Evolutionary conservation across 2,797 vertebrate species (phyloP).

Genomic region (Megalops cyprinoides): DNA sequence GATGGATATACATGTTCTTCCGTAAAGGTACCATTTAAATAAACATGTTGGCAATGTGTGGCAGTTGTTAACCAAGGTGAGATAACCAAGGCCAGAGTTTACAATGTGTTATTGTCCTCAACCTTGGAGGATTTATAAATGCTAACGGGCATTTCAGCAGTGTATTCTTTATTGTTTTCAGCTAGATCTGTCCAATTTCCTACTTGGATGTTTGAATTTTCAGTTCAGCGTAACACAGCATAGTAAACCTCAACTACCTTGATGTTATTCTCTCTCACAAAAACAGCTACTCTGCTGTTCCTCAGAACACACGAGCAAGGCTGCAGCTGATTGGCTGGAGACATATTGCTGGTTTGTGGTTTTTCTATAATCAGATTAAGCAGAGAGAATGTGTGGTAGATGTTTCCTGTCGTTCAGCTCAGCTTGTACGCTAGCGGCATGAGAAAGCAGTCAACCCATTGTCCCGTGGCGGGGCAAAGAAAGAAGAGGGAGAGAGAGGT

Average conservation of each 20-base stretch:
- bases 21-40: background rate
- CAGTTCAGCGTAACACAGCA: background rate
- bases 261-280: conserved; percentile 51
- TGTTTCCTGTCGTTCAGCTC: conserved; percentile 20
- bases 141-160: background rate
- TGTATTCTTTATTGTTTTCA: background rate
- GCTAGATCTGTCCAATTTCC: background rate
- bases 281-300: conserved; percentile 53
- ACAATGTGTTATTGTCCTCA: background rate
- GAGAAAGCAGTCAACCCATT: background rate
- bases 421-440: background rate
- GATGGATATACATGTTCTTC: no score
- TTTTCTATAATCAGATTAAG: conserved; percentile 42
- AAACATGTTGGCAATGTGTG: no score
- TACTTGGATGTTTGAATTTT: background rate
- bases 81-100: no score
- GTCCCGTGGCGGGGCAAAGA: background rate
- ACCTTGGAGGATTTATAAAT: background rate
- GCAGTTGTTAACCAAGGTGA: no score
- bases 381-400: conserved; percentile 25
- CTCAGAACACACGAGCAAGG: conserved; percentile 40
- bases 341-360: conserved; percentile 42
- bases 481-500: background rate
- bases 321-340: conserved; percentile 55
- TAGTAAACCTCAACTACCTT: background rate